Evolutionary conservation across 2,113 vertebrate genomes (phyloP).

Genomic region (Cavia porcellus): DNA sequence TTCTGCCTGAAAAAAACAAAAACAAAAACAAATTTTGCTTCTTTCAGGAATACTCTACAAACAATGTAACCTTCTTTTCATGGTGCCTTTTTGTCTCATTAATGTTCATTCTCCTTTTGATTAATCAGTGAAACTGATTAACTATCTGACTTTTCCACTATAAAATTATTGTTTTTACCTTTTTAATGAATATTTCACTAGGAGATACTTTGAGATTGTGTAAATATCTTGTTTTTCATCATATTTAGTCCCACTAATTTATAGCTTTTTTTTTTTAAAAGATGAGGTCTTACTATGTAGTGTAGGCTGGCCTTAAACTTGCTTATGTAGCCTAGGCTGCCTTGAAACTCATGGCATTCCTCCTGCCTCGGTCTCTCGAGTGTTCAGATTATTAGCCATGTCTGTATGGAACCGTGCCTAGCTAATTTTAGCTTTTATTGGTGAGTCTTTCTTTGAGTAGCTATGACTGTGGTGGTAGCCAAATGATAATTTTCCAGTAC

Average conservation of each 20-base stretch:
- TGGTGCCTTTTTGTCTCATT: background rate
- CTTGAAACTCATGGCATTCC: too few relatives aligned
- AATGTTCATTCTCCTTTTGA: background rate
- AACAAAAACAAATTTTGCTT: background rate
- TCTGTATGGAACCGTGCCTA: background rate
- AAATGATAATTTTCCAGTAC: slow-evolving; percentile 21
- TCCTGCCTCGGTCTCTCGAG: background rate
- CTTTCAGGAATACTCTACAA: background rate
- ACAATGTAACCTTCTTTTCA: background rate
- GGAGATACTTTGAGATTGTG: background rate
- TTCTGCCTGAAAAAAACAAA: background rate
- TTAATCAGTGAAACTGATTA: background rate
- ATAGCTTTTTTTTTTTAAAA: slow-evolving; percentile 1
- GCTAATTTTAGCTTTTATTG: slow-evolving; percentile 34
- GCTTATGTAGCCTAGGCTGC: background rate
- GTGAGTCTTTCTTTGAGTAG: background rate
- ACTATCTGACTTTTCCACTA: background rate
- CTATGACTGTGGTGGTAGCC: background rate
- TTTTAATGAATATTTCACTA: background rate
- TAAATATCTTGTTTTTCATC: slow-evolving; percentile 3
- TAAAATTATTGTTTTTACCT: slow-evolving; percentile 5
- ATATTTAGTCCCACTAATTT: background rate
- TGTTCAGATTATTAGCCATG: background rate
- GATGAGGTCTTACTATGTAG: background rate
- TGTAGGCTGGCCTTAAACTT: background rate